Percentiles rank a stretch among this genome's conserved stretches.
Conservation (phyloP, 2,797 vertebrate genomes). For the Sebastes ruberrimus region DNA sequence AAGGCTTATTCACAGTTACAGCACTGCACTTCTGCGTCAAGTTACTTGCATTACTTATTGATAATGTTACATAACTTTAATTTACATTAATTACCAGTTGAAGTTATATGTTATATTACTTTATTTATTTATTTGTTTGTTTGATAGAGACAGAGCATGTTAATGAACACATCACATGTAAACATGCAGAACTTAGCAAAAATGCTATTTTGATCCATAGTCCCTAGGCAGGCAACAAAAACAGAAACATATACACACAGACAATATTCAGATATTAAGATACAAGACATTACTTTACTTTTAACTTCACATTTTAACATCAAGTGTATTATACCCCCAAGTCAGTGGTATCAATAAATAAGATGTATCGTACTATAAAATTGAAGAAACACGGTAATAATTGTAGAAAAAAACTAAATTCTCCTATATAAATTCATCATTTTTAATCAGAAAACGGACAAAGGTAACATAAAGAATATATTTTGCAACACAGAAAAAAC, state of each 20-base stretch:
- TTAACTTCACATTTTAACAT: not conserved
- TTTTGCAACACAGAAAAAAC: not conserved
- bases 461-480: not conserved
- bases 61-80: not conserved
- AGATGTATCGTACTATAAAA: not conserved
- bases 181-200: too few relatives aligned
- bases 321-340: not conserved
- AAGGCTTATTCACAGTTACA: not conserved
- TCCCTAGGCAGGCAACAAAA: too few relatives aligned
- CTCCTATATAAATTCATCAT: not conserved
- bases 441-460: not conserved
- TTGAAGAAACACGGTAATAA: not conserved
- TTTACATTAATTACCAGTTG: not conserved
- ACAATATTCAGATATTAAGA: not conserved
- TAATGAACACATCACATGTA: not conserved
- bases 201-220: too few relatives aligned
- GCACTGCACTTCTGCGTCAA: not conserved
- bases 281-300: accelerated
- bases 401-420: not conserved
- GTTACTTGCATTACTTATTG: not conserved
- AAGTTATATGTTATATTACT: not conserved
- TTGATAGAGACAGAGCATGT: not conserved
- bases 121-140: not conserved
- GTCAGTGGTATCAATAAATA: not conserved
- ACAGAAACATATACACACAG: too few relatives aligned